These are phyloP conservation scores for Phyto melanocephala DNA, from an alignment of 2,888 invertebrate species.

Conservation along the genomic window DNA sequence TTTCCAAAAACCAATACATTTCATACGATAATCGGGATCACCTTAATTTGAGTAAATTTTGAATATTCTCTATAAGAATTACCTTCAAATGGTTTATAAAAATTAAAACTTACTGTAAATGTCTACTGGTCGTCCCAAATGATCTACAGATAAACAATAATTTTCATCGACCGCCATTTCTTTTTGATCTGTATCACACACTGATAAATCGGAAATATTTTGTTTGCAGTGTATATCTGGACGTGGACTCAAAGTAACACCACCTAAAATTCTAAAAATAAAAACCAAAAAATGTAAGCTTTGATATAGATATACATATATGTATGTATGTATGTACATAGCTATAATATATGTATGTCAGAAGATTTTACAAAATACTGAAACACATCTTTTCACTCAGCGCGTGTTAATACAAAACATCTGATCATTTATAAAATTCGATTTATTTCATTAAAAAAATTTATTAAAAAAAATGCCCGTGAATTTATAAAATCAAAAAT, in stretches of 20 bases:
- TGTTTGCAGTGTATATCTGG: slow-evolving; percentile 95
- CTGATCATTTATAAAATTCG: too few species aligned
- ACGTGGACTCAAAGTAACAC: slow-evolving; percentile 95
- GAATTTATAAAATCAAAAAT: too few species aligned
- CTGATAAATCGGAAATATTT: slow-evolving; percentile 96
- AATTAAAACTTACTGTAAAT: slow-evolving; percentile 82
- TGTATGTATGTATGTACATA: too few species aligned
- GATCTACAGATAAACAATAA: slow-evolving; percentile 97
- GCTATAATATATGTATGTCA: too few species aligned
- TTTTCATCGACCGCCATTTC: slow-evolving; percentile 96
- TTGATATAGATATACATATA: too few species aligned
- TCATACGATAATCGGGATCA: slow-evolving; percentile 97
- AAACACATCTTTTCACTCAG: too few species aligned
- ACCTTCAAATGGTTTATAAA: not conserved
- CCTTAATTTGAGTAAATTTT: slow-evolving; percentile 61
- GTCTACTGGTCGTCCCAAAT: slow-evolving; percentile 95
- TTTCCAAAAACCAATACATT: slow-evolving; percentile 98
- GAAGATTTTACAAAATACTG: too few species aligned
- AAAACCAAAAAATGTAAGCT: too few species aligned
- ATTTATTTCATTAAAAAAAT: too few species aligned
- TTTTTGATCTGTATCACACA: slow-evolving; percentile 96
- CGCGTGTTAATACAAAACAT: too few species aligned
- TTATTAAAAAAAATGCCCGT: too few species aligned
- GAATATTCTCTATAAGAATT: not conserved
- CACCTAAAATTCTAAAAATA: slow-evolving; percentile 88